phyloP scores from a whole-genome alignment of 2,113 vertebrate species.

The Anarrhichthys ocellatus region DNA sequence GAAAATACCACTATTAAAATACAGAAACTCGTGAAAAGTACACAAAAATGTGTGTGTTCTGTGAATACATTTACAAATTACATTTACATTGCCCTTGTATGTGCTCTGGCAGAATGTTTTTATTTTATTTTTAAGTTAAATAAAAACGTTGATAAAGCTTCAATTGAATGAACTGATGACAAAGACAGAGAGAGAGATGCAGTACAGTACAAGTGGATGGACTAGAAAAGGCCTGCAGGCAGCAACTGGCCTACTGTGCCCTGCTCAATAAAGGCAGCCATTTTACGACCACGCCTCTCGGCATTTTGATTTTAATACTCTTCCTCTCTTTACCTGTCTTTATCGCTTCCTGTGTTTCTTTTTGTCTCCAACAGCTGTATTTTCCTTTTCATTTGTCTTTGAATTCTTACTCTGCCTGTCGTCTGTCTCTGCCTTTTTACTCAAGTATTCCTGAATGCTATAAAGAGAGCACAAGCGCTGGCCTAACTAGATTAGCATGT shows the following conservation, averaged over 20 bases:
- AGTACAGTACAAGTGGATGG: conserved; percentile 22
- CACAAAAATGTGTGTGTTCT: background rate
- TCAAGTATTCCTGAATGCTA: background rate
- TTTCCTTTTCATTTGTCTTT: conserved; percentile 28
- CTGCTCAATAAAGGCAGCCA: conserved; percentile 68
- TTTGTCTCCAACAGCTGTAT: conserved; percentile 23
- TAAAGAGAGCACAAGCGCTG: conserved; percentile 19
- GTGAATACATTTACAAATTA: background rate
- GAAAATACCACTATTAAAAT: no score
- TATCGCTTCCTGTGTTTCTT: conserved; percentile 33
- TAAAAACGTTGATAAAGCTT: conserved; percentile 1
- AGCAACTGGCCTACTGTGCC: conserved; percentile 50
- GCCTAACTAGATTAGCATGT: conserved; percentile 69
- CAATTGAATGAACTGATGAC: background rate
- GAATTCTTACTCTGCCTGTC: conserved; percentile 5
- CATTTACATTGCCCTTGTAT: background rate
- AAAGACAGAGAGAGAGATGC: conserved; percentile 13
- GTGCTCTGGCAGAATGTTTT: background rate
- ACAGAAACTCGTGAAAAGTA: background rate
- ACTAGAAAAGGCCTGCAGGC: conserved; percentile 56
- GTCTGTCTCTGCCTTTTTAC: conserved; percentile 17
- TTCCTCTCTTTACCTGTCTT: conserved; percentile 16
- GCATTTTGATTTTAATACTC: conserved; percentile 69
- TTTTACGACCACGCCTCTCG: conserved; percentile 62
- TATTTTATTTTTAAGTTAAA: background rate